phyloP scores from a whole-genome alignment of 1,140 invertebrate species.

The Zaprionus africanus region DNA sequence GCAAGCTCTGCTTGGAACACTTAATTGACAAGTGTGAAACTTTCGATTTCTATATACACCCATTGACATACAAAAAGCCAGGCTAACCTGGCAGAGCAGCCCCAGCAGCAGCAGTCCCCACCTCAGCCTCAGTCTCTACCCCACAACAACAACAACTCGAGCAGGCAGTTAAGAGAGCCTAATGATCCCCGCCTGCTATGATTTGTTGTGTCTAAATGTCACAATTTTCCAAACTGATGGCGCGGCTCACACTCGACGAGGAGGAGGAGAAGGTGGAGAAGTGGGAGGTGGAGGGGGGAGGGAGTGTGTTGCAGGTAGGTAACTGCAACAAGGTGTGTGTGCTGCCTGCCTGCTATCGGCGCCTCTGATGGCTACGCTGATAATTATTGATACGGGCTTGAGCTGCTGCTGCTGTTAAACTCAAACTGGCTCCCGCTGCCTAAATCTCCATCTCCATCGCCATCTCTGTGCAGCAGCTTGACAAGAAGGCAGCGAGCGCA shows the following conservation, averaged over 20 bases:
- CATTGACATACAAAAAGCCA: conserved; percentile 75
- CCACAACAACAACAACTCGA: conserved; percentile 7
- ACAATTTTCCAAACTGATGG: conserved; percentile 72
- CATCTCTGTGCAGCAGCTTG: conserved; percentile 56
- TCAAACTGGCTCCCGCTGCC: conserved; percentile 41
- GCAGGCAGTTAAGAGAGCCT: conserved; percentile 37
- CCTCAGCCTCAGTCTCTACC: neutral
- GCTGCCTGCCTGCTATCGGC: conserved; percentile 35
- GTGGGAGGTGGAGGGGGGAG: neutral
- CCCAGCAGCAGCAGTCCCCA: conserved; percentile 7
- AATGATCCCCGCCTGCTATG: conserved; percentile 73
- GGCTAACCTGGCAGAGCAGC: conserved; percentile 19
- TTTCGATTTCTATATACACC: conserved; percentile 82
- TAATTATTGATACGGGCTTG: conserved; percentile 68
- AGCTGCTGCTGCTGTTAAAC: conserved; percentile 22
- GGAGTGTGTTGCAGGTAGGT: neutral
- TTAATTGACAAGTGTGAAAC: conserved; percentile 83
- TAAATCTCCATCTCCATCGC: conserved; percentile 54
- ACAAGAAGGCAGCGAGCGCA: conserved; percentile 65
- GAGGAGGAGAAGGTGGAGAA: neutral
- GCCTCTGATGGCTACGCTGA: conserved; percentile 66
- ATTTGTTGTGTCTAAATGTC: conserved; percentile 82
- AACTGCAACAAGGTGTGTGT: conserved; percentile 41
- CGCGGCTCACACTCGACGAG: conserved; percentile 5
- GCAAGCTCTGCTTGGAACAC: conserved; percentile 58